Evolutionary conservation across 2,888 invertebrate genomes (phyloP).

Genomic region (Orthosia gracilis): DNA sequence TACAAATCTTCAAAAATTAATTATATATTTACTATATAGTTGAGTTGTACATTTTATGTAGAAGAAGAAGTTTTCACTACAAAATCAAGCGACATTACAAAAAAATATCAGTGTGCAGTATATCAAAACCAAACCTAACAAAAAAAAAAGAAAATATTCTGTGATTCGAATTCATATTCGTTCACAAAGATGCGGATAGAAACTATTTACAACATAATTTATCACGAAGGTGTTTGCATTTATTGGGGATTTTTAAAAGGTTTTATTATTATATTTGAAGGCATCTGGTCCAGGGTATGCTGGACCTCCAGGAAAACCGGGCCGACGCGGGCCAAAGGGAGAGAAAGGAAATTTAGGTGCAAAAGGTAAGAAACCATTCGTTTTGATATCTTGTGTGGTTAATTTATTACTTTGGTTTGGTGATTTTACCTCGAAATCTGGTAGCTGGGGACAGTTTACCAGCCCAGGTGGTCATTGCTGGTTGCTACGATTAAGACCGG

Average conservation of each 20-base stretch:
- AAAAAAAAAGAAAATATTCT: too few species aligned
- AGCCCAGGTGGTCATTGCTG: too few species aligned
- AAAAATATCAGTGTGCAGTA: too few species aligned
- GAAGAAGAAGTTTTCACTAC: too few species aligned
- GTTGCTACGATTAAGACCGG: too few species aligned
- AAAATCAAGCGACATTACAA: too few species aligned
- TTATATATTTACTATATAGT: too few species aligned
- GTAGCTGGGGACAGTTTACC: too few species aligned
- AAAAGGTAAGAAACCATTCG: constrained; percentile 73
- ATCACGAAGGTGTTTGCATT: not conserved
- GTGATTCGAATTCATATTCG: not conserved
- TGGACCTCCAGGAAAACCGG: constrained; percentile 74
- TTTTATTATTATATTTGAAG: constrained; percentile 59
- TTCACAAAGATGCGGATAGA: not conserved
- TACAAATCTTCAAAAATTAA: too few species aligned
- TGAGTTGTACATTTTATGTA: too few species aligned
- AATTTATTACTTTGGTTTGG: not conserved
- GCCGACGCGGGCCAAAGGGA: constrained; percentile 77
- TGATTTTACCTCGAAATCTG: not conserved
- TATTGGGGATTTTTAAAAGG: not conserved
- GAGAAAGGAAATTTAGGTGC: constrained; percentile 80
- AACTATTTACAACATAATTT: not conserved
- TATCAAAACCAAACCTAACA: too few species aligned
- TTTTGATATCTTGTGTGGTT: not conserved
- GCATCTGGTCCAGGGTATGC: constrained; percentile 65